Evolutionary conservation across 2,113 vertebrate genomes (phyloP), one percentile per base, ranked within the genome.

Genomic region (Nesoenas mayeri): DNA sequence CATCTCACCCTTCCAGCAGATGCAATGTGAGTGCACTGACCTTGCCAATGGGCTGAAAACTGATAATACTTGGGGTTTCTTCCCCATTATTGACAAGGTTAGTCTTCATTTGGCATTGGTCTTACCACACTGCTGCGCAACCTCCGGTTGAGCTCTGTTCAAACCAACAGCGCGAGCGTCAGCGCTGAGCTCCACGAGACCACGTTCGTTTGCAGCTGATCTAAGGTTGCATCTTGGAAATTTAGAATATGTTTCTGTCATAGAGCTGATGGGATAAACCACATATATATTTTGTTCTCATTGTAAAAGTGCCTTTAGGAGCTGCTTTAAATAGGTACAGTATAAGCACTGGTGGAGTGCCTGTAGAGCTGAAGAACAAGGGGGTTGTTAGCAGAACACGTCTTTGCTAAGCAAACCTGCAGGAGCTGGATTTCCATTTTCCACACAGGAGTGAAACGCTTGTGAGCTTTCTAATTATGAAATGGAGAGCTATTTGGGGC

Each of bases 391-490:
- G 51, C 31, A 77, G 72, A 71, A n/a, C 8, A 2, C 81, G 81
- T 48, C 47, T 77, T 31, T 65, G 77, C 80, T 79, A 25, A 84
- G 81, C 62, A 69, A 89, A 79, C 60, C 29, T 62, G 14, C 58
- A 38, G 78, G n/a, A 88, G 48, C 66, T 62, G 12, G 31, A 73
- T 38, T 77, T 62, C 47, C 28, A 15, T 79, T 79, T 89, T 79
- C 36, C 42, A 73, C 60, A 12, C 6, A 36, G 26, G 32, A 85
- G 17, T 57, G 60, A 72, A 82, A 56, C 56, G 32, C 54, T 62
- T 47, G 47, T 60, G 67, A 93, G 48, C 75, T 91, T 95, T 89
- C 92, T 88, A 90, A 88, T 93, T 93, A 86, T 31, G 69, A 93
- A 83, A 53, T 26, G 29, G 32, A 53, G 71, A 81, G 82, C 71